Evolutionary conservation across 2,888 invertebrate genomes (phyloP).

Genomic region (Allophyes oxyacanthae): DNA sequence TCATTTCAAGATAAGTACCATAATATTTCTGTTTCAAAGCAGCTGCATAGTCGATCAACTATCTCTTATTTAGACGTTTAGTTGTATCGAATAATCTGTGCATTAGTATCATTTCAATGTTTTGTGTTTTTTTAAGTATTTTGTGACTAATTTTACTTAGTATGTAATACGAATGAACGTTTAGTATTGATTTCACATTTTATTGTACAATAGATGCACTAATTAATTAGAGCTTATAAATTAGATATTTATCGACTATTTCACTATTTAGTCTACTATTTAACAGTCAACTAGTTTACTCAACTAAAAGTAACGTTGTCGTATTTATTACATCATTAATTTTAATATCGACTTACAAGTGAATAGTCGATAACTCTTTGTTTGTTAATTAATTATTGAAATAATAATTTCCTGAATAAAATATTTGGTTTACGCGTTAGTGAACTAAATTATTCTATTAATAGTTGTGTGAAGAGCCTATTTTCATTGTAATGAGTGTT

Average conservation of each 20-base stretch:
- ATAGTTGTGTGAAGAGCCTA: constrained; percentile 28
- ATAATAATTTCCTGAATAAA: constrained; percentile 13
- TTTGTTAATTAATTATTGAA: constrained; percentile 23
- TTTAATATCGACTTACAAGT: neutral
- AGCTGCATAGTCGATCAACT: constrained; percentile 41
- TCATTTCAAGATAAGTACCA: constrained; percentile 42
- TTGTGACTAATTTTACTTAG: constrained; percentile 64
- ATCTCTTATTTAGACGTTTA: constrained; percentile 23
- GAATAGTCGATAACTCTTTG: constrained; percentile 8
- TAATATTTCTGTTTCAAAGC: constrained; percentile 22
- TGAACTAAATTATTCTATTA: constrained; percentile 45
- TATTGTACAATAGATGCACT: constrained; percentile 33
- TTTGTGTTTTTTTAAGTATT: constrained; percentile 59
- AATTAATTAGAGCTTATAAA: constrained; percentile 7
- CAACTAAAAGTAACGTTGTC: neutral
- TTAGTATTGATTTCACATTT: constrained; percentile 31
- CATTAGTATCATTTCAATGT: constrained; percentile 52
- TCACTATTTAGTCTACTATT: neutral
- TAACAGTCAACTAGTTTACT: constrained; percentile 7
- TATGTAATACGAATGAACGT: constrained; percentile 43
- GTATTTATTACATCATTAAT: neutral
- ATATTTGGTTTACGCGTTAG: constrained; percentile 24
- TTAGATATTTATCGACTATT: constrained; percentile 17
- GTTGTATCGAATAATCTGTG: constrained; percentile 27
- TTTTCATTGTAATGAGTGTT: constrained; percentile 38